Conservation (phyloP, 2,797 vertebrate genomes). For the Merluccius polli region DNA sequence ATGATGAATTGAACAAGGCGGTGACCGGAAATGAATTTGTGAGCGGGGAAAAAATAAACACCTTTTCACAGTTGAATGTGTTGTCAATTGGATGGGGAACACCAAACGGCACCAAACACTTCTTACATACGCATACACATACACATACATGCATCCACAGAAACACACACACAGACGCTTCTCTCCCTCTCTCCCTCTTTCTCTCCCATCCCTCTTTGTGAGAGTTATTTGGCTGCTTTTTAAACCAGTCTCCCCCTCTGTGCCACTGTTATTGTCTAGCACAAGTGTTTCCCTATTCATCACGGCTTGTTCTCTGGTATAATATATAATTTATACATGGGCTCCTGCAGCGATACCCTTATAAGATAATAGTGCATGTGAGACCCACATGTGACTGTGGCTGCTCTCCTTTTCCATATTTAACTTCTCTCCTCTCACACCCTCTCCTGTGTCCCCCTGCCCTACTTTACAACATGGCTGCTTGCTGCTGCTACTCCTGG, state of each 20-base stretch:
- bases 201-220: conserved; percentile 2
- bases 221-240: conserved; percentile 35
- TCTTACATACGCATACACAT: background rate
- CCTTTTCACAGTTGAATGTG: background rate
- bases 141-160: too few species aligned
- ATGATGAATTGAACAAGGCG: background rate
- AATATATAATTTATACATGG: background rate
- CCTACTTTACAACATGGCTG: conserved; percentile 44
- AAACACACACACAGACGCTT: background rate
- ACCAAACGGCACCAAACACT: background rate
- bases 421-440: conserved; percentile 34
- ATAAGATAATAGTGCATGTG: conserved; percentile 14
- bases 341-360: conserved; percentile 8
- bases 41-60: background rate
- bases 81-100: background rate
- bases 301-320: conserved; percentile 1
- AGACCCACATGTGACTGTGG: conserved; percentile 23
- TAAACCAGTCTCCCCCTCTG: conserved; percentile 7
- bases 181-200: background rate
- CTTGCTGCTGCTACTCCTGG: background rate
- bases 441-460: conserved; percentile 51
- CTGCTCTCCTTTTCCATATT: conserved; percentile 50
- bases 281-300: background rate
- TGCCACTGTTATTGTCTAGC: conserved; percentile 9
- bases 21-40: background rate